Conservation (phyloP, 2,797 vertebrate species). For the Meda fulgida region DNA sequence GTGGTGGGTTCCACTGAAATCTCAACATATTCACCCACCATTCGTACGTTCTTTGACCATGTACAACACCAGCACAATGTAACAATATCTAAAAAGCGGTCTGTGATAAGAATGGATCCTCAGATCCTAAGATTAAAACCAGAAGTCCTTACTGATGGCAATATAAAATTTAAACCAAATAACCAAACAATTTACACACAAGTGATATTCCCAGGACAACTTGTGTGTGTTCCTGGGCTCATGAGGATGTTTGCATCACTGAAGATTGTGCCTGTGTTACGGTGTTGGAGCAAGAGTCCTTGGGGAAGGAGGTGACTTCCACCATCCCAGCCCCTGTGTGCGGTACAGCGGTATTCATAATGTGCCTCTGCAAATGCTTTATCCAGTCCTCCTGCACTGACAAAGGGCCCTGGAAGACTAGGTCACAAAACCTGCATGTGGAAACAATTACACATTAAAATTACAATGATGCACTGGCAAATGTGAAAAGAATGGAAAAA, state of each 20-base stretch:
- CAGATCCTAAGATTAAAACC: constrained; percentile 49
- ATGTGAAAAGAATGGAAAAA: background rate
- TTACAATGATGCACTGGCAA: background rate
- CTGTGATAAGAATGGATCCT: constrained; percentile 39
- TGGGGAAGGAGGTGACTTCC: constrained; percentile 88
- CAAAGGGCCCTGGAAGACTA: constrained; percentile 98
- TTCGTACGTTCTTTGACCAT: constrained; percentile 66
- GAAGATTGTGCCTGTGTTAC: constrained; percentile 76
- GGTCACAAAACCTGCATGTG: constrained; percentile 91
- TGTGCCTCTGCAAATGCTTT: constrained; percentile 99
- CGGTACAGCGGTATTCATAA: constrained; percentile 97
- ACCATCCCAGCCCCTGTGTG: constrained; percentile 97
- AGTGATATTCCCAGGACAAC: background rate
- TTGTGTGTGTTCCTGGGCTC: constrained; percentile 70
- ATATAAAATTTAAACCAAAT: constrained; percentile 50
- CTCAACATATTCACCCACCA: constrained; percentile 67
- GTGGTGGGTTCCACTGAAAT: constrained; percentile 77
- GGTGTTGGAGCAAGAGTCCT: constrained; percentile 73
- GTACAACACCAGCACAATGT: constrained; percentile 74
- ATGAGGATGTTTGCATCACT: constrained; percentile 90
- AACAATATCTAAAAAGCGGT: constrained; percentile 67
- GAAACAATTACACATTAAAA: background rate
- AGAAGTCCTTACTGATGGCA: constrained; percentile 56
- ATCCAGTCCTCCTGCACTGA: constrained; percentile 99
- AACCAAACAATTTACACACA: constrained; percentile 37